These are phyloP conservation scores for Pteronotus mesoamericanus DNA, from an alignment of 2,797 vertebrate genomes.

Conservation along the genomic window DNA sequence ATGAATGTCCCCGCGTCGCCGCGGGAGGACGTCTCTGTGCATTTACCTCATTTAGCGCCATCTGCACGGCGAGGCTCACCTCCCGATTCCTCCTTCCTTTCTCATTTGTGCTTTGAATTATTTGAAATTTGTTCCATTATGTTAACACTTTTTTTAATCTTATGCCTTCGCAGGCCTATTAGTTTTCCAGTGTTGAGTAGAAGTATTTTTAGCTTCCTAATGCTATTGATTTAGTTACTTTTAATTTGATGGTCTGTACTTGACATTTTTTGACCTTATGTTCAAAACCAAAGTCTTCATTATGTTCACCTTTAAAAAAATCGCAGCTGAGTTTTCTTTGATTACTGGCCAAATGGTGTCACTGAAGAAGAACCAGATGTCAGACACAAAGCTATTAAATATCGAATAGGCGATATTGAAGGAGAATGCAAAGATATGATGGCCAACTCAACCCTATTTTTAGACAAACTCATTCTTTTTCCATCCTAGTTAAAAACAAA, in stretches of 20 bases:
- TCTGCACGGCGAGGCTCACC: too few species aligned
- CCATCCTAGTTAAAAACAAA: conserved; percentile 53
- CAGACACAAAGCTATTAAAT: conserved; percentile 68
- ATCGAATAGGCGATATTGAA: conserved; percentile 65
- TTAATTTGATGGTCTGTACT: conserved; percentile 60
- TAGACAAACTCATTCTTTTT: conserved; percentile 72
- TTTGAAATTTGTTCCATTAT: neutral
- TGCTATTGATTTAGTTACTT: conserved; percentile 36
- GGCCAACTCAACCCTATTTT: conserved; percentile 67
- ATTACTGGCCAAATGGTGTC: conserved; percentile 71
- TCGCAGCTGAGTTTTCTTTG: conserved; percentile 69
- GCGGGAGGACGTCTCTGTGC: fast-evolving
- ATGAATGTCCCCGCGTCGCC: neutral
- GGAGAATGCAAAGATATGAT: conserved; percentile 66
- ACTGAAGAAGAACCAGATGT: conserved; percentile 75
- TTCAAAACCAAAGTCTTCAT: conserved; percentile 55
- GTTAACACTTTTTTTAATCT: neutral
- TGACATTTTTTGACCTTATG: conserved; percentile 48
- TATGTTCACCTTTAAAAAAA: conserved; percentile 46
- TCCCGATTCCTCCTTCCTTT: too few species aligned
- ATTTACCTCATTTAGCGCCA: neutral
- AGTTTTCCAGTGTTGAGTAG: neutral
- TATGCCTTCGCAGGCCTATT: neutral
- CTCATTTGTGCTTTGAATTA: neutral
- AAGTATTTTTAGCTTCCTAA: conserved; percentile 29